These are phyloP conservation scores for Hyposoter dolosus DNA, from an alignment of 2,888 invertebrate genomes.

Conservation along the genomic window DNA sequence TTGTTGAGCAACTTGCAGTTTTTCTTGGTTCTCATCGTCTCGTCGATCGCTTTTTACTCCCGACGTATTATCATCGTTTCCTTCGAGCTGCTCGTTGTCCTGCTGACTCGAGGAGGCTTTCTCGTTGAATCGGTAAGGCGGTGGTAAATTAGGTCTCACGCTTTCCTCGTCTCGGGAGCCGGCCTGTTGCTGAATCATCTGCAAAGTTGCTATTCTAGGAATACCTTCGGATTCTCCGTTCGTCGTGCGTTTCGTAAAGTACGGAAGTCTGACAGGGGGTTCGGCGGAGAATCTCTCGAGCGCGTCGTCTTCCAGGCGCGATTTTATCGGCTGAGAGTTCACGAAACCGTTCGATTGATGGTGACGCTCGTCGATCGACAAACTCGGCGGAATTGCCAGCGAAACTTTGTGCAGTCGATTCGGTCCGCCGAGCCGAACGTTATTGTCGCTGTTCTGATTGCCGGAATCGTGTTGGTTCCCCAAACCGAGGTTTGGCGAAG, in stretches of 20 bases:
- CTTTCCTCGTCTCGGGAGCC: slow-evolving; percentile 74
- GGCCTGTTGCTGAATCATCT: slow-evolving; percentile 88
- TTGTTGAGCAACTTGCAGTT: slow-evolving; percentile 52
- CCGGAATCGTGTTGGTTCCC: slow-evolving; percentile 85
- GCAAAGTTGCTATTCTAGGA: slow-evolving; percentile 88
- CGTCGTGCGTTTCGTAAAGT: slow-evolving; percentile 84
- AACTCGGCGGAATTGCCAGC: slow-evolving; percentile 55
- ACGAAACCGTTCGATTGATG: slow-evolving; percentile 57
- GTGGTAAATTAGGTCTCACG: slow-evolving; percentile 77
- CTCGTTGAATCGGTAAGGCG: slow-evolving; percentile 81
- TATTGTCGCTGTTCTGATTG: slow-evolving; percentile 64
- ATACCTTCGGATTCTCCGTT: slow-evolving; percentile 81
- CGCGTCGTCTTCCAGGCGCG: slow-evolving; percentile 79
- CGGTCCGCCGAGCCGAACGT: slow-evolving; percentile 44
- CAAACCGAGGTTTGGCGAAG: slow-evolving; percentile 83
- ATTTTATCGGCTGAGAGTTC: slow-evolving; percentile 67
- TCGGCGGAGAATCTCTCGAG: slow-evolving; percentile 80
- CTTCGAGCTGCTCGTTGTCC: slow-evolving; percentile 73
- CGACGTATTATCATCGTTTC: slow-evolving; percentile 63
- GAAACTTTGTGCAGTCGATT: slow-evolving; percentile 55
- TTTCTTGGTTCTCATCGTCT: slow-evolving; percentile 55
- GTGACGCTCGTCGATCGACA: slow-evolving; percentile 68
- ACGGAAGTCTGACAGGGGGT: slow-evolving; percentile 84
- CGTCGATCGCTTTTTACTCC: slow-evolving; percentile 20
- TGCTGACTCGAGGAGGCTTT: slow-evolving; percentile 80